phyloP scores from a whole-genome alignment of 2,113 vertebrate species.

The Tenrec ecaudatus region DNA sequence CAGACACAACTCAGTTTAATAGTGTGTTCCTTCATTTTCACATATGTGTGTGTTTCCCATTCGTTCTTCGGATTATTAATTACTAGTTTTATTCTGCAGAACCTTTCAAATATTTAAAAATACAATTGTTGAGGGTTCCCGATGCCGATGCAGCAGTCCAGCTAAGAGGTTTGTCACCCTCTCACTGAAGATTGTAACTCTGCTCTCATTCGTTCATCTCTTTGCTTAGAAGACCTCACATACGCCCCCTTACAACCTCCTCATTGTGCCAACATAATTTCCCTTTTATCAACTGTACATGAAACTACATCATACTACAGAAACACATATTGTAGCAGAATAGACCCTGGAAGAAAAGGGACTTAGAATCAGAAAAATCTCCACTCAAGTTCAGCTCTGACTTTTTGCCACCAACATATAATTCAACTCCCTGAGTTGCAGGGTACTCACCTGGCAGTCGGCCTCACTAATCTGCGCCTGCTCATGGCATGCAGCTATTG shows the following conservation, averaged over 20 bases:
- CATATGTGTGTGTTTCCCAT: neutral
- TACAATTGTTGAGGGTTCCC: neutral
- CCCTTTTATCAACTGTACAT: neutral
- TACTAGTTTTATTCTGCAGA: neutral
- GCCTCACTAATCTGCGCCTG: neutral
- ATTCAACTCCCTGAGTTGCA: neutral
- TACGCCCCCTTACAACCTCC: constrained; percentile 9
- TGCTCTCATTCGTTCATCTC: neutral
- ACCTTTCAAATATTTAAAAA: constrained; percentile 19
- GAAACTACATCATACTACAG: neutral
- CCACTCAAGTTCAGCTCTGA: neutral
- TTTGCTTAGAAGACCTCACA: neutral
- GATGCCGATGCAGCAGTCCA: neutral
- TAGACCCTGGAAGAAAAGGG: neutral
- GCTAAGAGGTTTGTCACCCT: neutral
- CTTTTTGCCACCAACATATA: too few species aligned
- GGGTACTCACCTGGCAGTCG: neutral
- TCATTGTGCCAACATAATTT: neutral
- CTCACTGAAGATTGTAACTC: neutral
- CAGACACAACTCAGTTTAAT: neutral
- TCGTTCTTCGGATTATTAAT: neutral
- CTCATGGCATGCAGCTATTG: neutral
- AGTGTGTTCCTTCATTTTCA: neutral
- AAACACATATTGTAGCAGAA: neutral
- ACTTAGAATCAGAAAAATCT: neutral